Conservation (phyloP, 2,888 invertebrate species). For the Brenthis hecate region DNA sequence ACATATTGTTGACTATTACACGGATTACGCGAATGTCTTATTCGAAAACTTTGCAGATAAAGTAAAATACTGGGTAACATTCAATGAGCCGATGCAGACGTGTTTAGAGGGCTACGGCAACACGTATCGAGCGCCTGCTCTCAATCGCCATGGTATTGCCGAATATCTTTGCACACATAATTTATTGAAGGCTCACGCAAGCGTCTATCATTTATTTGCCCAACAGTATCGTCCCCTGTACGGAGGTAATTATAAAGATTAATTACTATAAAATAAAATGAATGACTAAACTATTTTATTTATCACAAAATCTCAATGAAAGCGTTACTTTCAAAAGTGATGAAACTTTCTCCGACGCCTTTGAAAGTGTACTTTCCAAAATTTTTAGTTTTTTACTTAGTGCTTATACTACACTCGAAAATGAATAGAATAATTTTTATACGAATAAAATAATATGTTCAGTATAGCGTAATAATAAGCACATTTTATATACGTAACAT, state of each 20-base stretch:
- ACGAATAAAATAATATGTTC: not conserved
- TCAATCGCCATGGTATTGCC: slow-evolving; percentile 83
- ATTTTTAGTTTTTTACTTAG: not conserved
- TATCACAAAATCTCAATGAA: not conserved
- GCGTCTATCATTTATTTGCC: slow-evolving; percentile 85
- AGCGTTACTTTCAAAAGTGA: not conserved
- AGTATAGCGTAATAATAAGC: not conserved
- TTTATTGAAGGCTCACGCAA: slow-evolving; percentile 87
- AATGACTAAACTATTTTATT: not conserved
- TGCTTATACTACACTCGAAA: not conserved
- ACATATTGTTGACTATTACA: slow-evolving; percentile 84
- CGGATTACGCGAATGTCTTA: slow-evolving; percentile 84
- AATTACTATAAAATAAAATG: not conserved
- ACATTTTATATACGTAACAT: not conserved
- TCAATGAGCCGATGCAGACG: slow-evolving; percentile 87
- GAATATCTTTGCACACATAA: slow-evolving; percentile 88
- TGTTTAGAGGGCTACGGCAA: slow-evolving; percentile 82
- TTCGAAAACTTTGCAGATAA: slow-evolving; percentile 84
- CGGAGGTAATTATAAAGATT: slow-evolving; percentile 66
- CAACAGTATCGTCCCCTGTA: slow-evolving; percentile 79
- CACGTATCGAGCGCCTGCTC: slow-evolving; percentile 82
- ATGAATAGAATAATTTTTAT: not conserved
- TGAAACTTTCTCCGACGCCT: not conserved
- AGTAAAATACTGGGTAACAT: slow-evolving; percentile 88
- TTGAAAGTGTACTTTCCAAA: slow-evolving; percentile 8